Base-by-base conservation (phyloP, 2,113 vertebrate genomes). In the Ophthalmolycus amberensis region DNA sequence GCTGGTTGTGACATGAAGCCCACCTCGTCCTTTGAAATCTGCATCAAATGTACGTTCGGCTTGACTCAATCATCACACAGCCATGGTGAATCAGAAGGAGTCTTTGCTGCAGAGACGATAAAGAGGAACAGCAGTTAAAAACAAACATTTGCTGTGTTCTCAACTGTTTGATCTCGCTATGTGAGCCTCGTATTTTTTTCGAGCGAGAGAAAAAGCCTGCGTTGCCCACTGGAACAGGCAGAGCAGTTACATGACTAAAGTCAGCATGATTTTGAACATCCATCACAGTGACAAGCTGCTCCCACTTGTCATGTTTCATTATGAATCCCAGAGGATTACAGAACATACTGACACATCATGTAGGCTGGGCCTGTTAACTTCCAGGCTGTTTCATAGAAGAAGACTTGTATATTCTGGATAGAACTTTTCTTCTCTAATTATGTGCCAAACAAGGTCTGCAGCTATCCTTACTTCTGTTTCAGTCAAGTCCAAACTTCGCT, bases 291-390 rank as follows among this genome's bases (percentile, higher is more conserved):
- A 79, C 72, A 29, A 70, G 67, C 74, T 71, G 73, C 71, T 82
- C 82, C 75, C 50, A 58, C 81, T 32, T 74, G 79, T 76, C 84
- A 73, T 71, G 77, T 86, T 83, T 71, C 62, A 83, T 88, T 90
- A 81, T 58, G 60, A 73, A 71, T 77, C 68, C 59, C 38, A 66
- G 59, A 76, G 67, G 82, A 83, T 68, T 79, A 85, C 75, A 86
- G 58, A 69, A 80, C 38, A 70, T 29, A 50, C 77, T 68, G 71
- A 71, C 71, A 78, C 56, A 75, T 77, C 59, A 85, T 74, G 46
- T 82, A 82, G 37, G 20, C 59, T 32, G 29, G 78, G 69, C 82
- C 48, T 86, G 75, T 74, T 75, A 84, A 75, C 56, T 66, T 82
- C 37, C 42, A 58, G 15, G 72, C 46, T 62, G 29, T 40, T 77